phyloP scores from a whole-genome alignment of 2,797 vertebrate species.

The Typhlichthys subterraneus region DNA sequence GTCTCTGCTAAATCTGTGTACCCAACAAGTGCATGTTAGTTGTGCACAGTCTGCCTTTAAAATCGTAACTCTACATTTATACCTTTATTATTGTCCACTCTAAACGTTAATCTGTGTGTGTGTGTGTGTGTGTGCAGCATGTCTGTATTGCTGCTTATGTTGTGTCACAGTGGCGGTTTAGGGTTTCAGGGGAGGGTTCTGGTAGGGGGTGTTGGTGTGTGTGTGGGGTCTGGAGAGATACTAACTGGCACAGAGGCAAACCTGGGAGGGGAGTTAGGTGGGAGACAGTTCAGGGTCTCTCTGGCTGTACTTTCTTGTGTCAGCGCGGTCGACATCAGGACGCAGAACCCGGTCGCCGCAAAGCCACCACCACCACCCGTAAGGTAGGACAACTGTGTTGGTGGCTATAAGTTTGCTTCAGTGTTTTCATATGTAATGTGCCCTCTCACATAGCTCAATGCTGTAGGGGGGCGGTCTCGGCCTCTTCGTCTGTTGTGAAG shows the following conservation, averaged over 20 bases:
- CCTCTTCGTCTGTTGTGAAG: slow-evolving; percentile 12
- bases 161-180: neutral
- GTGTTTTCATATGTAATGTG: neutral
- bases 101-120: too few species aligned
- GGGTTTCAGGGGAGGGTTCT: neutral
- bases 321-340: slow-evolving; percentile 10
- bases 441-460: too few species aligned
- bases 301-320: slow-evolving; percentile 61
- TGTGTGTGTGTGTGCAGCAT: neutral
- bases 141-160: neutral
- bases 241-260: neutral
- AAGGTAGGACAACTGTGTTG: slow-evolving; percentile 41
- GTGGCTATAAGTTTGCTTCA: neutral
- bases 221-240: neutral
- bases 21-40: too few species aligned
- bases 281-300: slow-evolving; percentile 23
- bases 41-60: too few species aligned
- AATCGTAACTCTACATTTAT: too few species aligned
- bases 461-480: slow-evolving; percentile 1
- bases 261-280: slow-evolving; percentile 6
- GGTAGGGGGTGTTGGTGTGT: neutral
- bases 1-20: too few species aligned
- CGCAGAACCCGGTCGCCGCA: neutral
- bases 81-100: too few species aligned
- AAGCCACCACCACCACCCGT: neutral